These are phyloP conservation scores for Liposcelis brunnea DNA, from an alignment of 2,888 invertebrate species.

Conservation along the genomic window DNA sequence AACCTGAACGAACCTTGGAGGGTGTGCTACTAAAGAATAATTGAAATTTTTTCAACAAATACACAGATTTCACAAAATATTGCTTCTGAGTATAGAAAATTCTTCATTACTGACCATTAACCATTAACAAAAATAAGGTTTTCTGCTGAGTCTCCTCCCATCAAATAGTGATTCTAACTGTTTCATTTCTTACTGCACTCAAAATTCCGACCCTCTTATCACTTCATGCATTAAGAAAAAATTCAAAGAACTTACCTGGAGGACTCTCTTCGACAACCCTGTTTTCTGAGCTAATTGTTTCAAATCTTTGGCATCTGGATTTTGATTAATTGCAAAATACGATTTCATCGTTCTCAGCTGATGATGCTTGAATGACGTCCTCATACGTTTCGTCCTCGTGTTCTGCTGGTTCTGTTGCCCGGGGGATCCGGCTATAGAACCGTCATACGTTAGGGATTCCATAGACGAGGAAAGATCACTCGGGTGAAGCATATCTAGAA, in stretches of 20 bases:
- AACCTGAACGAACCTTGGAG: too few species aligned
- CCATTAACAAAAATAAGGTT: too few species aligned
- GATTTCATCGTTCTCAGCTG: slow-evolving; percentile 98
- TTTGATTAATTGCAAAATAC: slow-evolving; percentile 97
- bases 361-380: slow-evolving; percentile 98
- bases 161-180: too few species aligned
- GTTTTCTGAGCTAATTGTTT: slow-evolving; percentile 98
- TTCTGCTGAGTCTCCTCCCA: too few species aligned
- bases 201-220: too few species aligned
- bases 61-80: too few species aligned
- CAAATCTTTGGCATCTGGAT: slow-evolving; percentile 97
- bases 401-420: slow-evolving; percentile 29
- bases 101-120: too few species aligned
- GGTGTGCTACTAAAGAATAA: too few species aligned
- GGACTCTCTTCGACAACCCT: slow-evolving; percentile 88
- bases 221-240: slow-evolving; percentile 10
- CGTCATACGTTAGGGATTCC: slow-evolving; percentile 20
- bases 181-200: too few species aligned
- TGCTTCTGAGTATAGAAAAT: too few species aligned
- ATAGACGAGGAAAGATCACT: slow-evolving; percentile 31
- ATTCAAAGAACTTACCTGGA: slow-evolving; percentile 54
- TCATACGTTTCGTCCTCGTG: slow-evolving; percentile 83
- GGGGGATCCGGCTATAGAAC: slow-evolving; percentile 33
- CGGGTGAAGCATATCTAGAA: slow-evolving; percentile 52
- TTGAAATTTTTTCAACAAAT: too few species aligned